Evolutionary conservation across 2,888 invertebrate genomes (phyloP), one percentile per base, ranked within the genome.

Genomic region (Dasysyrphus tricinctus): DNA sequence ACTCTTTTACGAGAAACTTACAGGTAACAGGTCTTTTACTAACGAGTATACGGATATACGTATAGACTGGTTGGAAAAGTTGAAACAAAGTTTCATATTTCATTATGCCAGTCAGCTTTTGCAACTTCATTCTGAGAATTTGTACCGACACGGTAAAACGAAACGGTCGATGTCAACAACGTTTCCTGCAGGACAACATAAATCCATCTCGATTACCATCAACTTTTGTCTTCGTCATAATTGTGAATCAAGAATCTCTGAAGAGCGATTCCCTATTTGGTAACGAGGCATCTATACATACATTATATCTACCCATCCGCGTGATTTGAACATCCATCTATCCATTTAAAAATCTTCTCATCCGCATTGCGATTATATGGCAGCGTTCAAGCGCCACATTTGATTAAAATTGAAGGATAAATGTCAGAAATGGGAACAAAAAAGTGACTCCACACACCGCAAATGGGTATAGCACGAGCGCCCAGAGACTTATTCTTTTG

Each of bases 361-460:
- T 81, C 85, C 73, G 81, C 77, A 81, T 85, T 73, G 42, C 39
- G 73, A 51, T 78, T 86, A 82, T 86, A 86, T 82, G 86, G 86
- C 86, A 75, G 74, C 72, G 75, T 75, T 76, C 78, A 83, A 83
- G 87, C 87, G 87, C 87, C 87, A 87, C 87, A 87, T 87, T 80
- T 87, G 87, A 87, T 87, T 87, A 79, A 69, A 79, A 83, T 80
- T 87, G 83, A 87, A 83, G 83, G 79, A 83, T 87, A 80, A 87
- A 86, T 79, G 82, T 86, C 82, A 73, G 78, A 70, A 78, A 65
- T 72, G 72, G 44, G 63, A 37, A 69, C 76, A 81, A 81, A 81
- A 86, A 86, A 78, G 54, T 72, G 75, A 69, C 74, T 77, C 73
- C 73, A 44, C 42, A 57, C 67, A 49, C 73, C 56, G 24, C 67